phyloP scores from a whole-genome alignment of 1,140 invertebrate species.

The Heliconius nattereri region DNA sequence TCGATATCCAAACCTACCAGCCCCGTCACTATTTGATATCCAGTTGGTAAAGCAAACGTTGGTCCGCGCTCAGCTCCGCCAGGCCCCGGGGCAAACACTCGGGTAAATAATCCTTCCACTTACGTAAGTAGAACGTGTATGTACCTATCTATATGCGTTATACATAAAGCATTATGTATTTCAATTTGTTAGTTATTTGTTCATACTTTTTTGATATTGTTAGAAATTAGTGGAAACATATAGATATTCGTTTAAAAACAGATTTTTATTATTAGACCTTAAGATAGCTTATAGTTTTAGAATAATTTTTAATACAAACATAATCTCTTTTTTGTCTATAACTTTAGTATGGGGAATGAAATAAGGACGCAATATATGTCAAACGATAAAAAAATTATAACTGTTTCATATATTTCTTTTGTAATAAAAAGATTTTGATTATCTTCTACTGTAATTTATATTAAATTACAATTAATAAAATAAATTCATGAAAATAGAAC shows the following conservation, averaged over 20 bases:
- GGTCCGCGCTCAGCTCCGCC: conserved; percentile 56
- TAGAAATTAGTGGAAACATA: background rate
- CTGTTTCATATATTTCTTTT: no score
- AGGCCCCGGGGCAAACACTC: conserved; percentile 57
- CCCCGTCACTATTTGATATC: conserved; percentile 61
- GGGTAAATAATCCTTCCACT: conserved; percentile 44
- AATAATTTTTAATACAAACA: no score
- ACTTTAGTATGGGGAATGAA: no score
- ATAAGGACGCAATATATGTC: no score
- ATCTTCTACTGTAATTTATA: no score
- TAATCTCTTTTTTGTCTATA: no score
- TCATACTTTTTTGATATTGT: background rate
- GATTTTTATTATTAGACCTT: no score
- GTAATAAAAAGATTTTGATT: no score
- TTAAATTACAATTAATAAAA: no score
- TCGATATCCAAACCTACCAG: background rate
- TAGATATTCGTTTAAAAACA: background rate
- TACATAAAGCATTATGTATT: background rate
- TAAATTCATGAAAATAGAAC: no score
- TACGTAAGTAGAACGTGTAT: conserved; percentile 31
- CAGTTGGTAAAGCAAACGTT: conserved; percentile 76
- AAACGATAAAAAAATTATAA: no score
- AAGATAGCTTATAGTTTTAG: no score
- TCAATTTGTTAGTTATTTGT: background rate
- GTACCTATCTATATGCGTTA: background rate